Conservation (phyloP, 2,797 vertebrate genomes). For the Coilia nasus region DNA sequence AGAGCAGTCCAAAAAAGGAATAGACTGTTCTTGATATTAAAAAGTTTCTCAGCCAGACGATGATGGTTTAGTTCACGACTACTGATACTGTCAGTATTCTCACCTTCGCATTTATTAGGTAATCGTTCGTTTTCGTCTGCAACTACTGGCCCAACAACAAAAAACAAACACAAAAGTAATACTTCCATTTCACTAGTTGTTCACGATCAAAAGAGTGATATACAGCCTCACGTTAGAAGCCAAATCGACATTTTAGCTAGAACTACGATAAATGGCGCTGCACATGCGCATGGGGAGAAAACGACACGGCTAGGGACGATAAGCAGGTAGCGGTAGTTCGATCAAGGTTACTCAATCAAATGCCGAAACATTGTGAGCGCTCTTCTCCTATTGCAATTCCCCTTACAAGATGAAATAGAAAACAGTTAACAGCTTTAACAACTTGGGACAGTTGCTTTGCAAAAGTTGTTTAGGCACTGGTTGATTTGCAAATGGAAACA, state of each 20-base stretch:
- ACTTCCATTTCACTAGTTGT: constrained; percentile 53
- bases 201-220: neutral
- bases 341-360: constrained; percentile 50
- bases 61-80: neutral
- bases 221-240: constrained; percentile 43
- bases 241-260: constrained; percentile 62
- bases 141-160: constrained; percentile 29
- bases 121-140: constrained; percentile 71
- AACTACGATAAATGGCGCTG: neutral
- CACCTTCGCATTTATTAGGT: constrained; percentile 82
- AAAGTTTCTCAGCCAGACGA: neutral
- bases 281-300: constrained; percentile 50
- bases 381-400: too few species aligned
- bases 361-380: neutral
- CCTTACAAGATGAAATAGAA: too few species aligned
- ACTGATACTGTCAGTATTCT: neutral
- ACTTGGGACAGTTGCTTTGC: neutral
- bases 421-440: too few species aligned
- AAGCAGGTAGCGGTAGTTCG: constrained; percentile 28
- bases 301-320: neutral
- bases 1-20: neutral
- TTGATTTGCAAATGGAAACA: too few species aligned
- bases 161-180: constrained; percentile 48
- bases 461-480: too few species aligned
- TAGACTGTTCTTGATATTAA: too few species aligned